Percentiles rank a stretch among this genome's conserved stretches.
These are phyloP conservation scores for Anthonomus grandis DNA, from an alignment of 1,140 invertebrate species.

Conservation along the genomic window DNA sequence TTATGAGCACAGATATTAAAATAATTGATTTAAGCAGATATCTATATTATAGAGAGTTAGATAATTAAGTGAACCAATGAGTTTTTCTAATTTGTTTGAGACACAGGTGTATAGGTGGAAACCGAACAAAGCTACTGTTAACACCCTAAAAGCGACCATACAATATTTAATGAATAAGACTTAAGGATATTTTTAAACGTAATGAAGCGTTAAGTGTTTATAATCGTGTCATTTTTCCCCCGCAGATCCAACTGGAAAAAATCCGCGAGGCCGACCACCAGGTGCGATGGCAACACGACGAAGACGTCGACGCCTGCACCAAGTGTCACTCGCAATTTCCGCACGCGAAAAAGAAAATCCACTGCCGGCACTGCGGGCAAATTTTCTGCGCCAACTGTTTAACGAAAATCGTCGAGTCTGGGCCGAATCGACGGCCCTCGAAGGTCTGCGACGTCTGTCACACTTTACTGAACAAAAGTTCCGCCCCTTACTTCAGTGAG, in stretches of 20 bases:
- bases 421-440: slow-evolving; percentile 78
- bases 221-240: too few species aligned
- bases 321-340: slow-evolving; percentile 70
- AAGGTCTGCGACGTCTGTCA: slow-evolving; percentile 96
- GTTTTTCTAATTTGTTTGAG: too few species aligned
- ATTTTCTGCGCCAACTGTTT: slow-evolving; percentile 90
- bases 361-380: slow-evolving; percentile 93
- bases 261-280: slow-evolving; percentile 89
- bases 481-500: slow-evolving; percentile 93
- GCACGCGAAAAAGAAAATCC: slow-evolving; percentile 60
- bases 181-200: too few species aligned
- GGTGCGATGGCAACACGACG: slow-evolving; percentile 96
- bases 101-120: too few species aligned
- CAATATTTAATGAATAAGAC: too few species aligned
- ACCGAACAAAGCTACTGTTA: too few species aligned
- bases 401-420: slow-evolving; percentile 76
- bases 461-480: slow-evolving; percentile 89
- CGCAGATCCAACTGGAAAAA: slow-evolving; percentile 88
- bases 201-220: too few species aligned
- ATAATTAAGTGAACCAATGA: too few species aligned
- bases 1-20: too few species aligned
- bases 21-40: too few species aligned
- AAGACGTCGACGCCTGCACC: slow-evolving; percentile 88
- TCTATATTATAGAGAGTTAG: too few species aligned
- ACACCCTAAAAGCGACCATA: too few species aligned